phyloP scores from a whole-genome alignment of 2,888 invertebrate genomes.

The Xestobium rufovillosum region DNA sequence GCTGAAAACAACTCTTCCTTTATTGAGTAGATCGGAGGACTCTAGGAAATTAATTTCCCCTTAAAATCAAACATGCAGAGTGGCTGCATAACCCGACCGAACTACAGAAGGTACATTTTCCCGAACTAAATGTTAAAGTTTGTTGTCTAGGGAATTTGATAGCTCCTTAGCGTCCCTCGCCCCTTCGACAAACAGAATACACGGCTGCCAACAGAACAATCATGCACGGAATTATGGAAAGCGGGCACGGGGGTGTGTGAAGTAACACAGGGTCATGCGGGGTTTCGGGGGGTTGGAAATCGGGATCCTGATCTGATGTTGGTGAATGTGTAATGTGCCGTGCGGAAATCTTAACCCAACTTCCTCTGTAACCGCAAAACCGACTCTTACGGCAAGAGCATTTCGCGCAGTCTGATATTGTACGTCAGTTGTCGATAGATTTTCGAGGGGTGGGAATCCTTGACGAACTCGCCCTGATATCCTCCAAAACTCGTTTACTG shows the following conservation, averaged over 20 bases:
- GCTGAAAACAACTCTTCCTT: no score
- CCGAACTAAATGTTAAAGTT: slow-evolving; percentile 23
- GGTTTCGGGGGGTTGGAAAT: slow-evolving; percentile 7
- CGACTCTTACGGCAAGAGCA: slow-evolving; percentile 26
- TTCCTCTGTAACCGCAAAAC: slow-evolving; percentile 31
- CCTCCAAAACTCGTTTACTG: no score
- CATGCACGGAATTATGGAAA: slow-evolving; percentile 25
- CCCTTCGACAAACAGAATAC: slow-evolving; percentile 8
- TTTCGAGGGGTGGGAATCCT: no score
- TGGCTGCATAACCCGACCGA: no score
- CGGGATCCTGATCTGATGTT: slow-evolving; percentile 26
- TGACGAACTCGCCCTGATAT: no score
- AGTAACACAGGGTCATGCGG: background rate
- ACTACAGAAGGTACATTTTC: slow-evolving; percentile 24
- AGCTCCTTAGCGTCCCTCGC: slow-evolving; percentile 10
- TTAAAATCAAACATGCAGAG: no score
- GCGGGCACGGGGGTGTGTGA: slow-evolving; percentile 18
- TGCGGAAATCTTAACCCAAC: slow-evolving; percentile 33
- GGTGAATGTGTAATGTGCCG: slow-evolving; percentile 35
- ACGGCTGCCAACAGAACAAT: slow-evolving; percentile 18
- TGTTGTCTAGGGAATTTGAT: slow-evolving; percentile 24
- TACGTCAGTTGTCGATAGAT: no score
- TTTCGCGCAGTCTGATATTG: no score
- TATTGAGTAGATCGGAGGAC: no score
- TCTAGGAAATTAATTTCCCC: no score